Evolutionary conservation across 2,888 invertebrate species (phyloP).

Genomic region (Lasioglossum malachurum): DNA sequence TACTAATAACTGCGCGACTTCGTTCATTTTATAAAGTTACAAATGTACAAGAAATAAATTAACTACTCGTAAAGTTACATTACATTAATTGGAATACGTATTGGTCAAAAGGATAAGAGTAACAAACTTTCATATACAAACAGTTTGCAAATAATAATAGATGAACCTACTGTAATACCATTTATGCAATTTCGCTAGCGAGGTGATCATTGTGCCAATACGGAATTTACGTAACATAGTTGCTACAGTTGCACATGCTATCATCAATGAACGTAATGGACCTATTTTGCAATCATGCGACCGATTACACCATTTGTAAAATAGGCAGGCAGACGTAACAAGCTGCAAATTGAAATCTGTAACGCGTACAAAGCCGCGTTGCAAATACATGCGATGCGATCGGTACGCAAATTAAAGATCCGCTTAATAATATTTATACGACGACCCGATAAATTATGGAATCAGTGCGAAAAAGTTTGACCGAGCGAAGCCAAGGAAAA

Average conservation of each 20-base stretch:
- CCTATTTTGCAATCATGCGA: constrained; percentile 2
- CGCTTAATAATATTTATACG: neutral
- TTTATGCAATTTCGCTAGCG: neutral
- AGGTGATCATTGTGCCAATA: neutral
- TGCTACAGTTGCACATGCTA: neutral
- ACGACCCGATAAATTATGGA: neutral
- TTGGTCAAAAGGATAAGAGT: neutral
- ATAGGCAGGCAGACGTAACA: neutral
- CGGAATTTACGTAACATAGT: constrained; percentile 5
- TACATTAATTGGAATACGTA: neutral
- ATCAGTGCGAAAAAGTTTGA: neutral
- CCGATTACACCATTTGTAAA: constrained; percentile 9
- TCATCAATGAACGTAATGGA: neutral
- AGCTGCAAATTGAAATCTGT: constrained; percentile 1
- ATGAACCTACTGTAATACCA: neutral
- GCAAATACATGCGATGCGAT: neutral
- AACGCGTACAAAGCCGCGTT: neutral
- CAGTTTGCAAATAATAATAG: neutral
- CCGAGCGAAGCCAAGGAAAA: too few relatives aligned
- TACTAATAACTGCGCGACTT: too few relatives aligned
- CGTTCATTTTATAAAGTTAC: too few relatives aligned
- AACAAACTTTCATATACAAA: neutral
- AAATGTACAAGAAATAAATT: too few relatives aligned
- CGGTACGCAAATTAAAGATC: neutral
- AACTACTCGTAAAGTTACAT: too few relatives aligned